Evolutionary conservation across 2,113 vertebrate genomes (phyloP).

Genomic region (Halichoeres trimaculatus): DNA sequence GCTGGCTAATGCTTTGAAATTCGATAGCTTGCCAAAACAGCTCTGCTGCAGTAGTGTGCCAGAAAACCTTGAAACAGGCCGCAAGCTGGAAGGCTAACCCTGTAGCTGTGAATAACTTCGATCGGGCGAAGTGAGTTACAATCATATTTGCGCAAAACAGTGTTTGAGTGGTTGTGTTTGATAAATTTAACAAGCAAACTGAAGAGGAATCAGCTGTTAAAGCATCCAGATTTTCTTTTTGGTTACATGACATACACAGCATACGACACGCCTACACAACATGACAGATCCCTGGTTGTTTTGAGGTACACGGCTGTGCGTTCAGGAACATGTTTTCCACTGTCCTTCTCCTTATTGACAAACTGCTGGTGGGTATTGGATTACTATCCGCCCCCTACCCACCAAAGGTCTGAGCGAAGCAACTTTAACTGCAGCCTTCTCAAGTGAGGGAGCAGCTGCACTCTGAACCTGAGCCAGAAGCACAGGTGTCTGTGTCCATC

Average conservation of each 20-base stretch:
- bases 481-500: conserved; percentile 82
- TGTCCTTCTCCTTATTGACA: conserved; percentile 71
- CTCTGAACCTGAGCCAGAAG: conserved; percentile 80
- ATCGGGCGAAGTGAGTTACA: not conserved
- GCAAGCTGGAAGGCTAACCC: not conserved
- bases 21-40: conserved; percentile 44
- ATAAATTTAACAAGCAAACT: not conserved
- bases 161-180: not conserved
- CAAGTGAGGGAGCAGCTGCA: conserved; percentile 81
- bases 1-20: conserved; percentile 66
- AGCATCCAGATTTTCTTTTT: not conserved
- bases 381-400: conserved; percentile 68
- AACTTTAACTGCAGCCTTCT: conserved; percentile 78
- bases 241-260: not conserved
- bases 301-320: not conserved
- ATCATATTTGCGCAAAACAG: conserved; percentile 20
- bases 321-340: conserved; percentile 65
- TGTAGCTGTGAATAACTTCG: conserved; percentile 5
- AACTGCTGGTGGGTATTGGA: conserved; percentile 70
- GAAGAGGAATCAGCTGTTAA: not conserved
- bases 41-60: conserved; percentile 40
- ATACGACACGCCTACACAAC: not conserved
- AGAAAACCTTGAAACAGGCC: conserved; percentile 39
- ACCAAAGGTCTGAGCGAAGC: conserved; percentile 82
- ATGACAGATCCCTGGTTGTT: not conserved